Evolutionary conservation across 2,888 invertebrate species (phyloP).

Genomic region (Brachylomia viminalis): DNA sequence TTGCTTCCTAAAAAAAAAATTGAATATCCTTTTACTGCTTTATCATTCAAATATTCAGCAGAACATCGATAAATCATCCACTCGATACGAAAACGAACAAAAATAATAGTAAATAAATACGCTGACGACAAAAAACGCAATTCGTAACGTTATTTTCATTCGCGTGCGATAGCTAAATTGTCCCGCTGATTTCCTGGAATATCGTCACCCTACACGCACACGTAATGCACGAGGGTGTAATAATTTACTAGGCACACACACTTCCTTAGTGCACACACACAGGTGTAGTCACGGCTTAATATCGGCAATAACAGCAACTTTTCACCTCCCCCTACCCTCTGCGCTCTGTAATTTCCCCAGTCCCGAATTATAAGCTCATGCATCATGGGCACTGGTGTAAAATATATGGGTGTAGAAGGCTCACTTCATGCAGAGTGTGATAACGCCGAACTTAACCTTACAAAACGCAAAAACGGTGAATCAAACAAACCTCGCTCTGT

Average conservation of each 20-base stretch:
- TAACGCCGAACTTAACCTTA: neutral
- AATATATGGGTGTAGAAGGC: constrained; percentile 44
- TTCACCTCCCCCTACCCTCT: constrained; percentile 72
- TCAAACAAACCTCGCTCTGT: neutral
- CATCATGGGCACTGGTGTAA: constrained; percentile 78
- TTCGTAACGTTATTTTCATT: constrained; percentile 54
- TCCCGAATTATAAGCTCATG: constrained; percentile 83
- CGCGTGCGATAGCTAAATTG: constrained; percentile 63
- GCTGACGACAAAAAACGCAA: constrained; percentile 41
- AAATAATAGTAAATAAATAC: constrained; percentile 56
- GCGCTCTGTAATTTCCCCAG: constrained; percentile 76
- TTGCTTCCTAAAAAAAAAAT: constrained; percentile 55
- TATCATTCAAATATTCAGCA: constrained; percentile 44
- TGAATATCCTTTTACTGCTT: constrained; percentile 48
- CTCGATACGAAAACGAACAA: constrained; percentile 43
- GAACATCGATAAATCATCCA: constrained; percentile 46
- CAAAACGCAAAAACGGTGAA: neutral
- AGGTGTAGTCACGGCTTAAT: constrained; percentile 76
- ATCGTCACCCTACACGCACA: constrained; percentile 70
- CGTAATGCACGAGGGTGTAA: constrained; percentile 75
- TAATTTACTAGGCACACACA: constrained; percentile 80
- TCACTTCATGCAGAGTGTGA: constrained; percentile 20
- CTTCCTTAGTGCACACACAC: constrained; percentile 51
- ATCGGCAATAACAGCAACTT: constrained; percentile 82
- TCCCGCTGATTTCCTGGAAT: constrained; percentile 59